phyloP scores from a whole-genome alignment of 1,140 invertebrate genomes.

The Akabosia matsudoensis region DNA sequence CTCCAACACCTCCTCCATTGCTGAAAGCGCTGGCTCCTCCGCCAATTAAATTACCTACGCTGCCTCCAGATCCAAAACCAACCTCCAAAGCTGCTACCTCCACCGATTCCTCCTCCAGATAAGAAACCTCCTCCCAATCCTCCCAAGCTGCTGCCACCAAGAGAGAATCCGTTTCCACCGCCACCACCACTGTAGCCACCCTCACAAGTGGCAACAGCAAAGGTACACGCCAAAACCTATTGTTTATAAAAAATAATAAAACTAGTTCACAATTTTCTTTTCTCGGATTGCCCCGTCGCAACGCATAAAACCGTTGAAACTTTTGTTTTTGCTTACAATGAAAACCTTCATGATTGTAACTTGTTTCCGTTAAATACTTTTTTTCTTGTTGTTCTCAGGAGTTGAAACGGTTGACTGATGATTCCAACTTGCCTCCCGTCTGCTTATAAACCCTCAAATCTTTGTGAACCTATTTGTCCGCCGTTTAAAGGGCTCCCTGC shows the following conservation, averaged over 20 bases:
- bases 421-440: neutral
- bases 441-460: constrained; percentile 20
- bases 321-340: constrained; percentile 5
- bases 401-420: constrained; percentile 9
- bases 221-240: constrained; percentile 12
- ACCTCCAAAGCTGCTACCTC: neutral
- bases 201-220: constrained; percentile 22
- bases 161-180: neutral
- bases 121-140: neutral
- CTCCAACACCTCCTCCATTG: neutral
- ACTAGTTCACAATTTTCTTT: too few species aligned
- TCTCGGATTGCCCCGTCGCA: too few species aligned
- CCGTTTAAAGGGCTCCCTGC: too few species aligned
- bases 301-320: too few species aligned
- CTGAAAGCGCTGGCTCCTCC: neutral
- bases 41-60: neutral
- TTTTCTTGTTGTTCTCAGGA: neutral
- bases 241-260: neutral
- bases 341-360: constrained; percentile 7
- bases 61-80: neutral
- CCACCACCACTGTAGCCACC: constrained; percentile 27
- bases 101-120: neutral
- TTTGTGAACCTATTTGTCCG: neutral
- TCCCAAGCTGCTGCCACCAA: neutral
- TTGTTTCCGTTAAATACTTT: neutral